Base-by-base conservation (phyloP, 1,140 invertebrate species). In the Bursaphelenchus mucronatus region DNA sequence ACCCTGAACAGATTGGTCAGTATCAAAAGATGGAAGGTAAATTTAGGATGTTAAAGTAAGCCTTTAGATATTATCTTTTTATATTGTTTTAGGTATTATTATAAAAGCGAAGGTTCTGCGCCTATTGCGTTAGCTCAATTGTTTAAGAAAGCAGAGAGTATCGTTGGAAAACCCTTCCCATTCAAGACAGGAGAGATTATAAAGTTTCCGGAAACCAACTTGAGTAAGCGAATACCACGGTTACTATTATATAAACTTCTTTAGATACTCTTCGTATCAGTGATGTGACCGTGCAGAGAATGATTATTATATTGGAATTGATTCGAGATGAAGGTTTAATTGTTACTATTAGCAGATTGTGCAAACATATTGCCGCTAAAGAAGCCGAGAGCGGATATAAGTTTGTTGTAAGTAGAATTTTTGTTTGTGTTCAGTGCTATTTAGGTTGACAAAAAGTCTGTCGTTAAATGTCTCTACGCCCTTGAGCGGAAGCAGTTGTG, bases 11-110 rank as follows among this genome's bases (percentile, higher is more conserved):
- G n/a, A 64, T 78, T 64, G 77, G 75, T 3, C 63, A 72, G 21
- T 78, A 59, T 53, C 76, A 78, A 59, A 79, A 78, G 51, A 78
- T 78, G 71, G 76, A 80, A 30, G 76, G 76, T 41, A 80, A 70
- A 53, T 61, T 64, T 57, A 62, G 76, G 44, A 71, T 66, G 10
- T 70, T 78, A 44, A 76, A 72, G 74, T 76, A 63, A 21, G 45
- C n/a, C 53, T 4, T 39, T 21, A 63, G 58, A 69, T n/a, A 30
- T n/a, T 68, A 49, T 10, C 19, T 17, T 61, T 15, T 44, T 61
- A 19, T 59, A 66, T 58, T 8, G 66, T 58, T 73, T 49, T 54
- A 77, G 74, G 53, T 76, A 74, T 51, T 77, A 68, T 68, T 69
- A 59, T 57, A 76, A 76, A 67, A 52, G 55, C 15, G 54, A 68